Evolutionary conservation across 2,797 vertebrate species (phyloP).

Genomic region (Sebastes trivittatus): DNA sequence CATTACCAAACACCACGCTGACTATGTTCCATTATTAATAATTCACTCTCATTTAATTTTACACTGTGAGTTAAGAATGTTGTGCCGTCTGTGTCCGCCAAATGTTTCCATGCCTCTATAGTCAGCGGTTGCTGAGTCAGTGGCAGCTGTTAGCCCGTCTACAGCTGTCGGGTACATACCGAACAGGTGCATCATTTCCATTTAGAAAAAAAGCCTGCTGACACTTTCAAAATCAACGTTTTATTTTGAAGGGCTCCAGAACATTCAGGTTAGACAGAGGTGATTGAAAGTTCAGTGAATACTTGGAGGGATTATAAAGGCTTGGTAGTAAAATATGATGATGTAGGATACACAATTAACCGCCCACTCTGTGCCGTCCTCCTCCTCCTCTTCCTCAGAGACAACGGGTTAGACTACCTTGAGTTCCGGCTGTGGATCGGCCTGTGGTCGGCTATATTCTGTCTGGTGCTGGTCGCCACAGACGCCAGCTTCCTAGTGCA

Average conservation of each 20-base stretch:
- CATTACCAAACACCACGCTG: slow-evolving; percentile 62
- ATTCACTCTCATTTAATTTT: slow-evolving; percentile 80
- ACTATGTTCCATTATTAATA: slow-evolving; percentile 82
- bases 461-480: slow-evolving; percentile 93
- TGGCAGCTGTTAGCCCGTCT: slow-evolving; percentile 3
- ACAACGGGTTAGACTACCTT: slow-evolving; percentile 92
- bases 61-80: slow-evolving; percentile 48
- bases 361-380: not conserved
- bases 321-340: not conserved
- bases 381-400: slow-evolving; percentile 78
- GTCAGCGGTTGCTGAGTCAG: slow-evolving; percentile 1
- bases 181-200: not conserved
- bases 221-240: not conserved
- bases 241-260: not conserved
- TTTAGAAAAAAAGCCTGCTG: not conserved
- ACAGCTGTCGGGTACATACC: not conserved
- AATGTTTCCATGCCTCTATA: slow-evolving; percentile 39
- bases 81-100: slow-evolving; percentile 4
- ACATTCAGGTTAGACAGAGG: not conserved
- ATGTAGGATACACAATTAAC: not conserved
- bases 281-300: not conserved
- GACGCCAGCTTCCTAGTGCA: slow-evolving; percentile 98
- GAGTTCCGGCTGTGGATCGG: slow-evolving; percentile 99
- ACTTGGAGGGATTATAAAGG: not conserved
- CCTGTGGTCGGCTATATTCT: slow-evolving; percentile 92